phyloP scores from a whole-genome alignment of 2,797 vertebrate genomes.

The Crocidura indochinensis region DNA sequence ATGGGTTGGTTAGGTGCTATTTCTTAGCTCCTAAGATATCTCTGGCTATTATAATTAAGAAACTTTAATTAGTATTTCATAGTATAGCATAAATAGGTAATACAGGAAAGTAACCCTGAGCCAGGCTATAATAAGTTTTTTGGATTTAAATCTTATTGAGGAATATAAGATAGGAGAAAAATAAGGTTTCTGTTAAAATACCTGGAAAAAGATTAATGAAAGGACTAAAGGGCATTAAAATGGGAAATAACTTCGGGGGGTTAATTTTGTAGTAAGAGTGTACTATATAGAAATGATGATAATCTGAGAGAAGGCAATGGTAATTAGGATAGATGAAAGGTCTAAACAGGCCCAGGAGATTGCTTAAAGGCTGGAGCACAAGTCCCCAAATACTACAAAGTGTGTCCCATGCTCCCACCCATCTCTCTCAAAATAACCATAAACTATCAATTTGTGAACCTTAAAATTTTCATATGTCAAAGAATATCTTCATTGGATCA shows the following conservation, averaged over 20 bases:
- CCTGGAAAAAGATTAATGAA: slow-evolving; percentile 32
- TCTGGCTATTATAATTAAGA: too few species aligned
- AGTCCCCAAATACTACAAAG: too few species aligned
- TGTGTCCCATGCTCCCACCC: too few species aligned
- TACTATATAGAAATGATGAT: slow-evolving; percentile 32
- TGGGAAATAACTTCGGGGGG: slow-evolving; percentile 28
- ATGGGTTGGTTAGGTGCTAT: too few species aligned
- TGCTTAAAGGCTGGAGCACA: too few species aligned
- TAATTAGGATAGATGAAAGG: neutral
- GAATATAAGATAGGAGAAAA: neutral
- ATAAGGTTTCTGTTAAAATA: slow-evolving; percentile 51
- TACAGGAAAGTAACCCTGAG: neutral
- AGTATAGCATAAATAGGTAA: neutral
- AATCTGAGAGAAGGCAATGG: slow-evolving; percentile 11
- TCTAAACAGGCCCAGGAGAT: too few species aligned
- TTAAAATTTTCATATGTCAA: slow-evolving; percentile 39
- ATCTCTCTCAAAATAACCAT: neutral
- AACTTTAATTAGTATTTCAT: too few species aligned
- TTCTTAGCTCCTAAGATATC: too few species aligned
- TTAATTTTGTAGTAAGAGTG: slow-evolving; percentile 42
- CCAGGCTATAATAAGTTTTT: neutral
- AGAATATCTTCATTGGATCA: neutral
- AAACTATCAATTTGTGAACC: neutral
- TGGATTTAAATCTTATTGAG: slow-evolving; percentile 51
- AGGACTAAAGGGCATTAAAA: slow-evolving; percentile 15